These are phyloP conservation scores for Rhynchophorus ferrugineus DNA, from an alignment of 1,140 invertebrate species.

Conservation along the genomic window DNA sequence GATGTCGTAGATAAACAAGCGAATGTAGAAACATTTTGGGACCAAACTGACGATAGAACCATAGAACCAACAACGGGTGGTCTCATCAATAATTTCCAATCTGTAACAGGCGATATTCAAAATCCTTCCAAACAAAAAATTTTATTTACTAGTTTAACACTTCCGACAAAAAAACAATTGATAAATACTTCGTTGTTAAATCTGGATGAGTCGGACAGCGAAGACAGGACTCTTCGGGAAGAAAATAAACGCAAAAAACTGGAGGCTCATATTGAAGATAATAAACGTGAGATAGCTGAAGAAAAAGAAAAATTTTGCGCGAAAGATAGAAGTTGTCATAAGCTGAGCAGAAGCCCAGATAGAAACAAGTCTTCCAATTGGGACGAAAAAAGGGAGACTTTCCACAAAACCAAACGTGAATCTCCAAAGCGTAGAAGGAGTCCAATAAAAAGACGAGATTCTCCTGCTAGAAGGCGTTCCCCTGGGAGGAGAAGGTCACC, in stretches of 20 bases:
- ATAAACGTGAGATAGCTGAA: constrained; percentile 3
- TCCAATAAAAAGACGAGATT: constrained; percentile 11
- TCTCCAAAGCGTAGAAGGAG: no score
- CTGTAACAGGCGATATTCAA: background rate
- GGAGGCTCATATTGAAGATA: constrained; percentile 9
- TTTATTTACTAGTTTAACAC: constrained; percentile 25
- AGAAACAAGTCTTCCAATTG: no score
- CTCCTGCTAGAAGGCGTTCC: constrained; percentile 8
- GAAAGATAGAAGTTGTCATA: no score
- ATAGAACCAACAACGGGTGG: no score
- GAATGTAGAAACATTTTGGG: background rate
- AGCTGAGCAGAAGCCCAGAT: no score
- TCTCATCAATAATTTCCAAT: background rate
- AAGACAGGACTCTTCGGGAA: constrained; percentile 3
- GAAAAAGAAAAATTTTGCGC: constrained; percentile 6
- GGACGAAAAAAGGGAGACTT: no score
- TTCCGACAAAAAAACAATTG: constrained; percentile 23
- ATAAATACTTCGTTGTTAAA: constrained; percentile 27
- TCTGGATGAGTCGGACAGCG: constrained; percentile 25
- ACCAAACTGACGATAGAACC: no score
- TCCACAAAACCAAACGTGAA: constrained; percentile 4
- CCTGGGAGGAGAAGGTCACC: constrained; percentile 17
- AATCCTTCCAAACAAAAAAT: constrained; percentile 16
- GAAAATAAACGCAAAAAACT: constrained; percentile 17
- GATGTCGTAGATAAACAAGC: background rate